Percentiles rank a stretch among this genome's conserved stretches.
Conservation (phyloP, 2,113 vertebrate species). For the Malaclemys terrapin region DNA sequence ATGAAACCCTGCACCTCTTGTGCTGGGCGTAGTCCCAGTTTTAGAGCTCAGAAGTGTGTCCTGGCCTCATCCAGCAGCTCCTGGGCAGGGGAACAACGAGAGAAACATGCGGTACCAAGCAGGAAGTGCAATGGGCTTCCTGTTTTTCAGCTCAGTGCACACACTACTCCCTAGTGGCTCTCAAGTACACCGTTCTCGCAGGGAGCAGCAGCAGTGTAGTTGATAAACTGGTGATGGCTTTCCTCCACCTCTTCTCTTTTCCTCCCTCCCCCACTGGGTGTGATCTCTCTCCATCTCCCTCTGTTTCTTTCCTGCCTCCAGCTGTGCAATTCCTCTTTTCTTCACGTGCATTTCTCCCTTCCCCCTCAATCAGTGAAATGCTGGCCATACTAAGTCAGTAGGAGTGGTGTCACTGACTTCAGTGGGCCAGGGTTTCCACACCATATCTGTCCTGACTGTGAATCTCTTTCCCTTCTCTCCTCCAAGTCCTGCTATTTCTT, state of each 20-base stretch:
- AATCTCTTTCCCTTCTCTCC: conserved; percentile 4
- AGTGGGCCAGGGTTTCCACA: background rate
- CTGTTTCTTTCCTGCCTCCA: background rate
- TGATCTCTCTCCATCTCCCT: background rate
- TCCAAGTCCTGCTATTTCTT: background rate
- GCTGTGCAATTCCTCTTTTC: background rate
- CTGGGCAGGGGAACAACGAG: conserved; percentile 1
- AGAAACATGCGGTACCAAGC: background rate
- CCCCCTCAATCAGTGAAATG: background rate
- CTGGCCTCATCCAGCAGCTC: background rate
- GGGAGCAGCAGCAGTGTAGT: background rate
- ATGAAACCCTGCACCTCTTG: fast-evolving
- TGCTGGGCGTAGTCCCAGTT: background rate
- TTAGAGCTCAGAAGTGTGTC: background rate
- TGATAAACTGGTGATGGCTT: background rate
- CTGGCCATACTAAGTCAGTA: fast-evolving
- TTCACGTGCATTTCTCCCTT: background rate
- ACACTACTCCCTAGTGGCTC: background rate
- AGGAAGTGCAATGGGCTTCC: background rate
- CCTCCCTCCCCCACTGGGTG: conserved; percentile 1
- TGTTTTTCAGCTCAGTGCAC: background rate
- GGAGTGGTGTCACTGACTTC: background rate
- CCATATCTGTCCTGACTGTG: background rate
- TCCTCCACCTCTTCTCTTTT: background rate
- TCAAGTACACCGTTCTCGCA: background rate